Evolutionary conservation across 2,113 vertebrate genomes (phyloP).

Genomic region (Catharus fuscescens): DNA sequence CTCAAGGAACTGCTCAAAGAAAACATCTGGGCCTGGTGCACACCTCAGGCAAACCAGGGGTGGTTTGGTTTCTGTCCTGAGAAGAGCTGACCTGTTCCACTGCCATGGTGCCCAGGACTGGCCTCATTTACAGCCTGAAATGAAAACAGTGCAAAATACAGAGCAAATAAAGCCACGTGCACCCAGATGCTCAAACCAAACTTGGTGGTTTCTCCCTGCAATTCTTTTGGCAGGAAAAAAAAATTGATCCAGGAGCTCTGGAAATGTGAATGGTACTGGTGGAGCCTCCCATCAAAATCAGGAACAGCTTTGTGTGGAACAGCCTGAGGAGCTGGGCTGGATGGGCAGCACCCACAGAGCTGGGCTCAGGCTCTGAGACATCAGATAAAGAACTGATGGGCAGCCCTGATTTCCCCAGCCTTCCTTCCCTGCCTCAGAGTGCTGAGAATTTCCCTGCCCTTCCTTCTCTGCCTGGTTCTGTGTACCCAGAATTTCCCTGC

Average conservation of each 20-base stretch:
- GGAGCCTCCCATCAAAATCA: background rate
- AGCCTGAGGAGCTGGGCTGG: background rate
- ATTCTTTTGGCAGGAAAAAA: background rate
- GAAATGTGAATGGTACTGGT: background rate
- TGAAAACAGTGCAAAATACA: background rate
- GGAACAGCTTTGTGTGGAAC: background rate
- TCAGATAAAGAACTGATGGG: background rate
- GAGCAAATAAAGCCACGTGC: background rate
- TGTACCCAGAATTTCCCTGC: background rate
- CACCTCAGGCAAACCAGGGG: accelerated
- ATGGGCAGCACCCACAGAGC: background rate
- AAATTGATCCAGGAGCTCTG: background rate
- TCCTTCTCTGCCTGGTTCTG: background rate
- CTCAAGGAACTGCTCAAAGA: background rate
- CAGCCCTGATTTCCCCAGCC: background rate
- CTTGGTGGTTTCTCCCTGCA: background rate
- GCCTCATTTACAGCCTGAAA: background rate
- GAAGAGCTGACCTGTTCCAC: accelerated
- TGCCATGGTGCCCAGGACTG: accelerated
- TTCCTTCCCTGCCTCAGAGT: background rate
- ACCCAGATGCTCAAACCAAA: background rate
- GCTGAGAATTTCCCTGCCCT: background rate
- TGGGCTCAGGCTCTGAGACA: background rate
- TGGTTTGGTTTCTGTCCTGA: background rate
- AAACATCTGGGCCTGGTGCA: background rate